These are phyloP conservation scores for Acleris laterana DNA, from an alignment of 2,888 invertebrate genomes.

Conservation along the genomic window DNA sequence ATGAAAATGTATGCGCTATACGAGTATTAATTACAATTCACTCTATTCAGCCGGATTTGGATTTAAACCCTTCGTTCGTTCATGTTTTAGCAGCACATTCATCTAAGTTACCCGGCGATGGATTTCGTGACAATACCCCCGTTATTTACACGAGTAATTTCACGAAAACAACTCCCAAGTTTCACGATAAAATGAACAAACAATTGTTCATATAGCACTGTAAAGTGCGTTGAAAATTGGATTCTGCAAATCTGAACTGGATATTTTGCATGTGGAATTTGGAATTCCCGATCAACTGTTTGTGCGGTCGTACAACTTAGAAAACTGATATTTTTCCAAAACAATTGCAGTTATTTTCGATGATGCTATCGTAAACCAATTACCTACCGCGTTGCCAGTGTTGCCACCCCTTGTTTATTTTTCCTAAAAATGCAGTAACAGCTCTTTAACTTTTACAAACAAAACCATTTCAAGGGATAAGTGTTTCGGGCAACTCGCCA, in stretches of 20 bases:
- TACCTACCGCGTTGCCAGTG: conserved; percentile 18
- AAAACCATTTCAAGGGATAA: conserved; percentile 26
- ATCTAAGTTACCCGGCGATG: conserved; percentile 25
- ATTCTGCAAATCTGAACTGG: conserved; percentile 1
- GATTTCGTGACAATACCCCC: conserved; percentile 27
- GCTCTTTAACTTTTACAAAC: conserved; percentile 19
- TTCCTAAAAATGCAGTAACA: conserved; percentile 26
- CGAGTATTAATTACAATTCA: too few species aligned
- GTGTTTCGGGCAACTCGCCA: conserved; percentile 16
- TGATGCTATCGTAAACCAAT: conserved; percentile 27
- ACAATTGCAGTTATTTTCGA: conserved; percentile 13
- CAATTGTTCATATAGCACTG: conserved; percentile 13
- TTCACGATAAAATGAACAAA: conserved; percentile 24
- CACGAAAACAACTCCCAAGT: conserved; percentile 26
- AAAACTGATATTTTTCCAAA: conserved; percentile 24
- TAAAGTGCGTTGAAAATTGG: conserved; percentile 19
- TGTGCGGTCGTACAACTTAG: conserved; percentile 7
- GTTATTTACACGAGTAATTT: conserved; percentile 31
- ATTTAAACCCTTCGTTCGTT: conserved; percentile 8
- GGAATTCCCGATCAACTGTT: conserved; percentile 4
- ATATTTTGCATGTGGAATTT: neutral
- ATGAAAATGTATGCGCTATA: too few species aligned
- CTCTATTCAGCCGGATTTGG: neutral
- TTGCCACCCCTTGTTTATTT: conserved; percentile 33
- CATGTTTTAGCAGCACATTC: conserved; percentile 23